Evolutionary conservation across 2,888 invertebrate genomes (phyloP), one percentile per base, ranked within the genome.

Genomic region (Mellilla xanthometata): DNA sequence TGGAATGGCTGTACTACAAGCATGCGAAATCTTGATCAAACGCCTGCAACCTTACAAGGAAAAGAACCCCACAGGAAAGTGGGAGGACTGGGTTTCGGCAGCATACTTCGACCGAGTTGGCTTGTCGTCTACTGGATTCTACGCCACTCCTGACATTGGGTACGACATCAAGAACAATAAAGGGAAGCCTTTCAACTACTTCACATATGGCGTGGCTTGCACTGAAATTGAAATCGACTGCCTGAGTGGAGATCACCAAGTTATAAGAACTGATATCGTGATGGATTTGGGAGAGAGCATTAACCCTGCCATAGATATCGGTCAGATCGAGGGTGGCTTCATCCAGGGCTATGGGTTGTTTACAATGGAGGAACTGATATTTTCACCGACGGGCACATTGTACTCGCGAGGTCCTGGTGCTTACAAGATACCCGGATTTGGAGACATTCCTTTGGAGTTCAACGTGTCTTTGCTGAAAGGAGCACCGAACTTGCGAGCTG

Each of bases 241-340:
- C 61, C 90, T 98, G 0, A 98, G 97, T 12, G 98, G 98, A 4
- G 98, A 98, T 70, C 97, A 98, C 79, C 93, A 94, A 86, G 94
- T 98, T 1, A 78, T 97, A 23, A 91, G 95, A 65, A 95, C 96
- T 0, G 97, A 99, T 67, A 98, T 99, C 60, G 97, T 99, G 0
- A 98, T 99, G 98, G 99, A 99, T 85, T 91, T 99, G 58, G 98
- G 98, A 0, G 94, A 96, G 60, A 98, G 98, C 80, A 84, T 99
- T 40, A 99, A 99, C 82, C 99, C 99, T 2, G 98, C 98, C 1
- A 97, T 99, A 54, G 99, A 99, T 66, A 95, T 99, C 60, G 99
- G 98, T 0, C 99, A 99, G 90, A 94, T 99, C 9, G 99, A 99
- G 85, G 99, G 99, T 2, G 99, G 92, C 0, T 99, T 98, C 66